Percentiles rank a stretch among this genome's conserved stretches.
These are phyloP conservation scores for Strix occidentalis DNA, from an alignment of 2,797 vertebrate genomes.

Conservation along the genomic window DNA sequence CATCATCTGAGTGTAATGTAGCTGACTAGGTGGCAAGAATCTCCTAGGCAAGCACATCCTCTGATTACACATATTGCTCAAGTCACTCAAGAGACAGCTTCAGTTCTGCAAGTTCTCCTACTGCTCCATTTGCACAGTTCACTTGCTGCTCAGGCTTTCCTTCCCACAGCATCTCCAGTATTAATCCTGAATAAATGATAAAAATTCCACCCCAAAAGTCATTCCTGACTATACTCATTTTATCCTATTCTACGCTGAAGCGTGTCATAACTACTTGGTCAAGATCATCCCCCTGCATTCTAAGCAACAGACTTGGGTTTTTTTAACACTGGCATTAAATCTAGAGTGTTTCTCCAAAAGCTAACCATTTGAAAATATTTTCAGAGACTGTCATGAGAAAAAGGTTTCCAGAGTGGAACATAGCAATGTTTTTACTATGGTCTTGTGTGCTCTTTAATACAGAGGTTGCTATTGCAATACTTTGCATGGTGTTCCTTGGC, in stretches of 20 bases:
- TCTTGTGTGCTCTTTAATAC: not conserved
- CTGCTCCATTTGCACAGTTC: not conserved
- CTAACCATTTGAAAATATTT: not conserved
- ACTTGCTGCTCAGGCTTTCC: not conserved
- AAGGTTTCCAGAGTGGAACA: not conserved
- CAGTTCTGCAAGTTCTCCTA: not conserved
- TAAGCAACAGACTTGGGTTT: no score
- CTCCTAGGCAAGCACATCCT: not conserved
- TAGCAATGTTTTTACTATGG: not conserved
- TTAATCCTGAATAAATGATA: not conserved
- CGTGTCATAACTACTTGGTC: not conserved
- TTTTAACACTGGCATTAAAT: not conserved
- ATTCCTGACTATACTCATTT: not conserved
- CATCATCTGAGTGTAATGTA: not conserved
- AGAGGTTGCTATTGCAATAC: not conserved
- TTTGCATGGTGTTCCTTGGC: not conserved
- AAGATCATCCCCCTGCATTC: not conserved
- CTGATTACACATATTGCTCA: fast-evolving
- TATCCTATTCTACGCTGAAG: not conserved
- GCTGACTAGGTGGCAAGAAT: not conserved
- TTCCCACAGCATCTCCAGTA: not conserved
- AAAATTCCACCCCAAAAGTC: not conserved
- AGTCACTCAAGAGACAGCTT: not conserved
- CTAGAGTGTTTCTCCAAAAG: not conserved
- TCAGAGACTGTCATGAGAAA: not conserved